Percentiles rank a stretch among this genome's conserved stretches.
Evolutionary conservation across 2,888 invertebrate species (phyloP).

Genomic region (Macropis europaea): DNA sequence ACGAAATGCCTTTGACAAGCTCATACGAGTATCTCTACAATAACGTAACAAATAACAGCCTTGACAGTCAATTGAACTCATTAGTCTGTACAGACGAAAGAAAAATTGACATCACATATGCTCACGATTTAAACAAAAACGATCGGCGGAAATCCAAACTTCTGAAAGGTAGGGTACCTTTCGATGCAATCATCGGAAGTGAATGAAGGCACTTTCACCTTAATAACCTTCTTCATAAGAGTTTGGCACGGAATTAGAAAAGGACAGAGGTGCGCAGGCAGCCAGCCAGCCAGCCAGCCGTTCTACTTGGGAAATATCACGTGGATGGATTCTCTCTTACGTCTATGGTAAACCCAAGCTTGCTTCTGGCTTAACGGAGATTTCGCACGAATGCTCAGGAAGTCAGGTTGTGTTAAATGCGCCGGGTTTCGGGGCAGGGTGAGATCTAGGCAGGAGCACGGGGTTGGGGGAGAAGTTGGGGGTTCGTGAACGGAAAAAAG

Average conservation of each 20-base stretch:
- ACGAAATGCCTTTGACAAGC: too few relatives aligned
- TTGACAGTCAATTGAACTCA: too few relatives aligned
- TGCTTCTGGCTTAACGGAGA: slow-evolving; percentile 59
- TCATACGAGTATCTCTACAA: too few relatives aligned
- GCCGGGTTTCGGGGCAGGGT: slow-evolving; percentile 28
- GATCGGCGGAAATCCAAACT: too few relatives aligned
- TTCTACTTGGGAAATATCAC: slow-evolving; percentile 28
- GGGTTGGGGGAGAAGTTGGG: slow-evolving; percentile 24
- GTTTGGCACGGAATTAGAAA: slow-evolving; percentile 8
- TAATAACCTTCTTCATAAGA: not conserved
- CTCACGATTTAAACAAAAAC: too few relatives aligned
- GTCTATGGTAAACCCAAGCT: slow-evolving; percentile 36
- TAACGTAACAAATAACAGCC: too few relatives aligned
- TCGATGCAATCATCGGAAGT: slow-evolving; percentile 23
- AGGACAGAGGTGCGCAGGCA: slow-evolving; percentile 21
- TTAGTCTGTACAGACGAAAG: too few relatives aligned
- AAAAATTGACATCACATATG: too few relatives aligned
- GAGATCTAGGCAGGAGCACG: slow-evolving; percentile 14
- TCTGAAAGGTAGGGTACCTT: too few relatives aligned
- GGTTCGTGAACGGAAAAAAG: slow-evolving; percentile 19
- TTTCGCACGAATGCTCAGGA: slow-evolving; percentile 64
- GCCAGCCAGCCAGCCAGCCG: slow-evolving; percentile 21
- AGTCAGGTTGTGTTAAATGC: slow-evolving; percentile 59
- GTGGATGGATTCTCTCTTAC: slow-evolving; percentile 39
- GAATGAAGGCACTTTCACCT: not conserved